phyloP scores from a whole-genome alignment of 2,113 vertebrate genomes.

The Brachyhypopomus occidentalis region DNA sequence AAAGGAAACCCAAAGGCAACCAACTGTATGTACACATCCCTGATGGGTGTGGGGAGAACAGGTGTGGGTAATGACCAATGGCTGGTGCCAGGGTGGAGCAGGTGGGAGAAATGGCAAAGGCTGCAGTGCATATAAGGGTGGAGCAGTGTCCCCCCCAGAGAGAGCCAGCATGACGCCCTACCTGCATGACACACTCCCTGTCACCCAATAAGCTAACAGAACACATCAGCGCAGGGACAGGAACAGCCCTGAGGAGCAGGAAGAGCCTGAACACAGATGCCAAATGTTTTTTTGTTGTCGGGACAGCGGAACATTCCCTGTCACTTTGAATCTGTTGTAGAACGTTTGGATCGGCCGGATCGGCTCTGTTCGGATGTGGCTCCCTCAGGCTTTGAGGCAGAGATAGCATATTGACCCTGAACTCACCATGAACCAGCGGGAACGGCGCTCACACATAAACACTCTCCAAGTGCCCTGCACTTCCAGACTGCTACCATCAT shows the following conservation, averaged over 20 bases:
- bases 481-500: background rate
- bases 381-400: slow-evolving; percentile 15
- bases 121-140: too few species aligned
- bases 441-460: slow-evolving; percentile 5
- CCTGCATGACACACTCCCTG: too few species aligned
- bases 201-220: too few species aligned
- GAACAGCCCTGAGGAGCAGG: background rate
- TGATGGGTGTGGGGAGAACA: too few species aligned
- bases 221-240: background rate
- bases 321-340: slow-evolving; percentile 48
- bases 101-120: too few species aligned
- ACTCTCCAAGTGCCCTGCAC: slow-evolving; percentile 15
- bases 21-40: too few species aligned
- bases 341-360: background rate
- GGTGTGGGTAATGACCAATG: too few species aligned
- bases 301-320: slow-evolving; percentile 4
- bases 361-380: slow-evolving; percentile 5
- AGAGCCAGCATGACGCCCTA: too few species aligned
- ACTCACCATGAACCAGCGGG: slow-evolving; percentile 35
- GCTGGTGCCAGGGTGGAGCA: too few species aligned
- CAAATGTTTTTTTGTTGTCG: slow-evolving; percentile 39
- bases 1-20: too few species aligned
- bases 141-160: too few species aligned
- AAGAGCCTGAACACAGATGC: slow-evolving; percentile 10
- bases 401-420: slow-evolving; percentile 47